These are phyloP conservation scores for Drosophila murphyi DNA, from an alignment of 1,140 invertebrate species.

Conservation along the genomic window DNA sequence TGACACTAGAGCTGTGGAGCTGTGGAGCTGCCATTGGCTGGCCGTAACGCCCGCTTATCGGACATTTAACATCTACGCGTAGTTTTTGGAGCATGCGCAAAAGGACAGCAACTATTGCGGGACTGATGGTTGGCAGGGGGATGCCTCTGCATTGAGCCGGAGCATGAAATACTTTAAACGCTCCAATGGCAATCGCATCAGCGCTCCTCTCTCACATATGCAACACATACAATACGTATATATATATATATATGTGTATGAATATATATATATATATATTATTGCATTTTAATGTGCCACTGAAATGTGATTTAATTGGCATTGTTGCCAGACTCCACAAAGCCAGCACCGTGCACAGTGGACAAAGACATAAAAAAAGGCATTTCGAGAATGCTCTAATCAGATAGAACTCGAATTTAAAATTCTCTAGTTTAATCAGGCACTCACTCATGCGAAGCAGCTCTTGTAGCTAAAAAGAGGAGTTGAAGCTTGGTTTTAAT, in stretches of 20 bases:
- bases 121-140: background rate
- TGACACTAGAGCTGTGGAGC: constrained; percentile 2
- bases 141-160: constrained; percentile 6
- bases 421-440: too few species aligned
- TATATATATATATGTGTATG: constrained; percentile 6
- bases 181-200: constrained; percentile 56
- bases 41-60: constrained; percentile 57
- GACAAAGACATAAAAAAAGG: background rate
- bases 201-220: constrained; percentile 1
- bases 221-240: background rate
- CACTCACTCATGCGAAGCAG: too few species aligned
- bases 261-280: constrained; percentile 49
- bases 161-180: constrained; percentile 74
- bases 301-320: constrained; percentile 79
- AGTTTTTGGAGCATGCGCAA: constrained; percentile 58
- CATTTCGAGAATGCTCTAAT: background rate
- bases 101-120: constrained; percentile 41
- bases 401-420: background rate
- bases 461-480: too few species aligned
- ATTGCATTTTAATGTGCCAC: constrained; percentile 79
- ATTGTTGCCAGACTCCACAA: constrained; percentile 57
- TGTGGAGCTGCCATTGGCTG: constrained; percentile 36
- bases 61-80: constrained; percentile 53
- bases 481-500: too few species aligned
- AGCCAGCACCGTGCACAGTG: constrained; percentile 52